Percentiles rank a stretch among this genome's conserved stretches.
Conservation (phyloP, 2,888 invertebrate genomes). For the Rhyacophila evoluta region DNA sequence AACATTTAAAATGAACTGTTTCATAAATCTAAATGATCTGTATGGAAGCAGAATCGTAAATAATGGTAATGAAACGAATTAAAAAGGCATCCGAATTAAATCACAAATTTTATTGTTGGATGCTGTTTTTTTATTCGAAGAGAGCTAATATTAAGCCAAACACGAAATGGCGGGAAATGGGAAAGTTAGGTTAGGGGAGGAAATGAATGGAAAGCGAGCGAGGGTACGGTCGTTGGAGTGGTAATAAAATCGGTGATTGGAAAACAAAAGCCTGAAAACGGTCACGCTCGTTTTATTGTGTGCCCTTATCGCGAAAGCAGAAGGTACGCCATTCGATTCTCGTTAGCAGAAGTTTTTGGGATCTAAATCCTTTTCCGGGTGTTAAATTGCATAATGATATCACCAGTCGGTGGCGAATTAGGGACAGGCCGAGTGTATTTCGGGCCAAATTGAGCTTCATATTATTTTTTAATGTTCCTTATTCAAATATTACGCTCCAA, state of each 20-base stretch:
- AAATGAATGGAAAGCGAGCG: not conserved
- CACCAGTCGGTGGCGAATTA: not conserved
- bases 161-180: conserved; percentile 18
- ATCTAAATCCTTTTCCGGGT: conserved; percentile 5
- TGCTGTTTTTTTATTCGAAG: conserved; percentile 9
- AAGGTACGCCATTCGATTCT: conserved; percentile 22
- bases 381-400: conserved; percentile 4
- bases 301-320: conserved; percentile 8
- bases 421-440: not conserved
- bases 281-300: conserved; percentile 21
- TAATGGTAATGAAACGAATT: conserved; percentile 1
- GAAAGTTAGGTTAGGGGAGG: conserved; percentile 24
- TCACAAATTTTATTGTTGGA: conserved; percentile 9
- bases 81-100: conserved; percentile 8
- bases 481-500: not conserved
- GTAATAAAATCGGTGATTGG: conserved; percentile 24
- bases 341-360: conserved; percentile 17
- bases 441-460: not conserved
- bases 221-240: conserved; percentile 2
- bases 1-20: too few relatives aligned
- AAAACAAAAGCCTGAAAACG: conserved; percentile 24
- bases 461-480: conserved; percentile 20
- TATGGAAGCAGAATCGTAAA: too few relatives aligned
- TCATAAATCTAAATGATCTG: too few relatives aligned
- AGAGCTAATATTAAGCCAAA: conserved; percentile 13